Percentiles rank a stretch among this genome's conserved stretches.
These are phyloP conservation scores for Drosophila subobscura DNA, from an alignment of 1,140 invertebrate genomes.

Conservation along the genomic window DNA sequence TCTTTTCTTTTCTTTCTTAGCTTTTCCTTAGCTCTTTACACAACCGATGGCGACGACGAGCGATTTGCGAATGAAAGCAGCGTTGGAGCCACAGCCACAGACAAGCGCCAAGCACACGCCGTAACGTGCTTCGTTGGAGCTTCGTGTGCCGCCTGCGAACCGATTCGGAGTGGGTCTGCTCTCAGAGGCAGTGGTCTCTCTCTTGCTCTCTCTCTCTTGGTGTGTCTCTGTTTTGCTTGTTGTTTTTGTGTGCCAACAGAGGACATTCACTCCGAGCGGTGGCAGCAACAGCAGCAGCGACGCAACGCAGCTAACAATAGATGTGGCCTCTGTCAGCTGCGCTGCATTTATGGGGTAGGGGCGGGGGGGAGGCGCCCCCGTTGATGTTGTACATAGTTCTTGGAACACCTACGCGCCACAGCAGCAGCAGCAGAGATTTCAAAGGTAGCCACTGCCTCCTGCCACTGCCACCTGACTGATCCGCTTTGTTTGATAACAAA, in stretches of 20 bases:
- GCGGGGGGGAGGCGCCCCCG: conserved; percentile 39
- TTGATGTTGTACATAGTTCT: conserved; percentile 71
- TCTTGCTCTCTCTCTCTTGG: background rate
- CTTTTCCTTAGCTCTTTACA: conserved; percentile 36
- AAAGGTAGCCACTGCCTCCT: conserved; percentile 64
- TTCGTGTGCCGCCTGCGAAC: conserved; percentile 24
- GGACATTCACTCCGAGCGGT: conserved; percentile 80
- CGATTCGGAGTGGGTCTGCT: conserved; percentile 8
- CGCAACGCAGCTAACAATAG: conserved; percentile 70
- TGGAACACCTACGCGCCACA: conserved; percentile 72
- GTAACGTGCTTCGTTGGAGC: conserved; percentile 6
- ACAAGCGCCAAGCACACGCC: conserved; percentile 11
- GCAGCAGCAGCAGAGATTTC: conserved; percentile 42
- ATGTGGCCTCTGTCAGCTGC: conserved; percentile 34
- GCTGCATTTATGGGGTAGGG: conserved; percentile 39
- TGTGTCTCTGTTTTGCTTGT: conserved; percentile 48
- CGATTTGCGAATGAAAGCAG: conserved; percentile 83
- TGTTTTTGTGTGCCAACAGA: conserved; percentile 82
- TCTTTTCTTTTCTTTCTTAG: conserved; percentile 16
- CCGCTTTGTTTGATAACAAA: conserved; percentile 79
- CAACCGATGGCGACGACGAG: conserved; percentile 81
- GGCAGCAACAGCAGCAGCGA: conserved; percentile 49
- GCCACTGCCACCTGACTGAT: conserved; percentile 78
- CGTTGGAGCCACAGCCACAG: conserved; percentile 49
- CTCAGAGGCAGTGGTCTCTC: background rate